phyloP scores from a whole-genome alignment of 2,888 invertebrate genomes.

The Empis livida region DNA sequence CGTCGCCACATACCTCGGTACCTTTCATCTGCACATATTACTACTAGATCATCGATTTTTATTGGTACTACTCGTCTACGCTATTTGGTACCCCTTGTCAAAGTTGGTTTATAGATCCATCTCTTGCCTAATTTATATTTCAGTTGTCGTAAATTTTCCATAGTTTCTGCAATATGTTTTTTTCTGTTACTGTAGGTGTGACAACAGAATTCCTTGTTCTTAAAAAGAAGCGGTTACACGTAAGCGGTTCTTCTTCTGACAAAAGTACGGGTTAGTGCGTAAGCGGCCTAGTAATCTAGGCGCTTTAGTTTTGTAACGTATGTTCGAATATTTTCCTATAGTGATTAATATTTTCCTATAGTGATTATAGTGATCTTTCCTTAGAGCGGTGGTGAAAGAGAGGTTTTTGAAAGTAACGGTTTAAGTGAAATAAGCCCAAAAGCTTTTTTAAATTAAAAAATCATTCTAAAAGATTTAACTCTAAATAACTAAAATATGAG shows the following conservation, averaged over 20 bases:
- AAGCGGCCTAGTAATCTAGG: too few relatives aligned
- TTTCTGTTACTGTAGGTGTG: constrained; percentile 7
- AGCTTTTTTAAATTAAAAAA: too few relatives aligned
- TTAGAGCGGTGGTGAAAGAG: too few relatives aligned
- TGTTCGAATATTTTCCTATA: too few relatives aligned
- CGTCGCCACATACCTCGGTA: constrained; percentile 16
- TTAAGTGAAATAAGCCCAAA: too few relatives aligned
- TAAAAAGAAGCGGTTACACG: constrained; percentile 12
- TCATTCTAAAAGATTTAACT: too few relatives aligned
- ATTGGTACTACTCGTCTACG: constrained; percentile 6
- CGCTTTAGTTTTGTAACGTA: too few relatives aligned
- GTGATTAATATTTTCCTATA: too few relatives aligned
- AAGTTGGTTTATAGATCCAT: constrained; percentile 10
- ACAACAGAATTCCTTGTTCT: constrained; percentile 11
- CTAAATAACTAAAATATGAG: too few relatives aligned
- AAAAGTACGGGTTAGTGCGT: constrained; percentile 9
- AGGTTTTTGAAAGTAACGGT: too few relatives aligned
- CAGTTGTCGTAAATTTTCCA: constrained; percentile 9
- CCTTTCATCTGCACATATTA: constrained; percentile 13
- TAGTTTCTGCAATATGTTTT: constrained; percentile 7
- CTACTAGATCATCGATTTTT: constrained; percentile 9
- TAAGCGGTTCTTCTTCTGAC: constrained; percentile 10
- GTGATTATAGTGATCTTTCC: too few relatives aligned
- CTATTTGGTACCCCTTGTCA: constrained; percentile 11
- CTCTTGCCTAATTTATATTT: constrained; percentile 8